These are phyloP conservation scores for Pterobdella sp. DNA, from an alignment of 2,888 invertebrate genomes.

Conservation along the genomic window DNA sequence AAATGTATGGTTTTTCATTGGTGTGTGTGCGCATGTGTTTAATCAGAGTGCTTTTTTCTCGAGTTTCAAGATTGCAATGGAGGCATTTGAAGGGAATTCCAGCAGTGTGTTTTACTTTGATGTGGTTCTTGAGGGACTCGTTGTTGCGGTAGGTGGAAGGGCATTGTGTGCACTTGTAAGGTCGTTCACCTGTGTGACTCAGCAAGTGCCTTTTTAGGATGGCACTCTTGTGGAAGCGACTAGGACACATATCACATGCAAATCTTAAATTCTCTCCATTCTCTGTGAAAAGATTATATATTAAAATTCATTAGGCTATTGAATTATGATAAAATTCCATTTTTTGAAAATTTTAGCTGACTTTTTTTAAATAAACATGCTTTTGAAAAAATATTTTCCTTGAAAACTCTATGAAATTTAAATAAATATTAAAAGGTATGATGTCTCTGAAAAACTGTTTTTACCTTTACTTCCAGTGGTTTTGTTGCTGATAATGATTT, in stretches of 20 bases:
- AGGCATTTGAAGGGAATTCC: not conserved
- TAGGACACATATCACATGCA: not conserved
- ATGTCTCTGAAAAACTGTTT: too few species aligned
- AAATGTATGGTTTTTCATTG: conserved; percentile 15
- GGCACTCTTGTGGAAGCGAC: not conserved
- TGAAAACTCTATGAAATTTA: too few species aligned
- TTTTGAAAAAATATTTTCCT: too few species aligned
- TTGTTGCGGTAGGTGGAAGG: conserved; percentile 16
- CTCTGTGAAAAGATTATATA: too few species aligned
- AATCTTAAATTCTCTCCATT: not conserved
- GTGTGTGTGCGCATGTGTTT: conserved; percentile 26
- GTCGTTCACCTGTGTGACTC: conserved; percentile 10
- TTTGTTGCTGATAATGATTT: too few species aligned
- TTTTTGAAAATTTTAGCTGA: too few species aligned
- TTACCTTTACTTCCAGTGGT: too few species aligned
- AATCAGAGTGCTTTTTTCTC: conserved; percentile 1
- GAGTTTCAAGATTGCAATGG: conserved; percentile 14
- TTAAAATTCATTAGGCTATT: too few species aligned
- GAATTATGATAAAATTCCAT: too few species aligned
- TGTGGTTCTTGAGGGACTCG: conserved; percentile 16
- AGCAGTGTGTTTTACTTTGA: not conserved
- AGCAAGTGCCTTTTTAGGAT: conserved; percentile 5
- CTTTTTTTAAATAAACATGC: too few species aligned
- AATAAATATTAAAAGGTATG: too few species aligned
- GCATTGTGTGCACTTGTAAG: conserved; percentile 17